phyloP scores from a whole-genome alignment of 2,888 invertebrate genomes.

The Mellilla xanthometata region DNA sequence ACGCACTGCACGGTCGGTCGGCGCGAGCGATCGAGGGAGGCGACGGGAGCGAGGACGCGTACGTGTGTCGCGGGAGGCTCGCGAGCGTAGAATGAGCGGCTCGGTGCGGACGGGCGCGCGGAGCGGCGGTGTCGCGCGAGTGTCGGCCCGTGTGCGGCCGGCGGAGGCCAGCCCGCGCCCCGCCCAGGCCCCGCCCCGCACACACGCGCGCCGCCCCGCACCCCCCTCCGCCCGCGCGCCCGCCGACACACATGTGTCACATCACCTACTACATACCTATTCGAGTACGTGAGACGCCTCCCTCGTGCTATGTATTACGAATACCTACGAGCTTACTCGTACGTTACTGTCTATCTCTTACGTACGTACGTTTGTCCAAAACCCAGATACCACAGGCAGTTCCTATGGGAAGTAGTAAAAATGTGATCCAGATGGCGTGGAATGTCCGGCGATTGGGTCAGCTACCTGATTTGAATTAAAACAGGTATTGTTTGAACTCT shows the following conservation, averaged over 20 bases:
- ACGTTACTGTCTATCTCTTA: constrained; percentile 4
- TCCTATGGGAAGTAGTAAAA: neutral
- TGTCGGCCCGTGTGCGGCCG: constrained; percentile 58
- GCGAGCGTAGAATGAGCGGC: constrained; percentile 58
- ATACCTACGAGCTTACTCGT: constrained; percentile 53
- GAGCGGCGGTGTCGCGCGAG: constrained; percentile 65
- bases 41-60: constrained; percentile 43
- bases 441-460: constrained; percentile 17
- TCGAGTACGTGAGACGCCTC: constrained; percentile 78
- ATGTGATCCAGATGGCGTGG: constrained; percentile 4
- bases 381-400: too few relatives aligned
- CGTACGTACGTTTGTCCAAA: too few relatives aligned
- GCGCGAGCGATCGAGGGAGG: constrained; percentile 44
- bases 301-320: constrained; percentile 66
- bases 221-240: constrained; percentile 38
- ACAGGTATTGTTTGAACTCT: constrained; percentile 30
- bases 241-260: constrained; percentile 63
- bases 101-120: constrained; percentile 49
- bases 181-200: constrained; percentile 66
- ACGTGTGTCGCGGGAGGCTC: constrained; percentile 65
- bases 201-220: constrained; percentile 54
- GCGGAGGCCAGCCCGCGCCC: constrained; percentile 58
- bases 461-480: constrained; percentile 25
- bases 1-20: constrained; percentile 52
- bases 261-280: constrained; percentile 64